Evolutionary conservation across 1,140 invertebrate species (phyloP), one percentile per base, ranked within the genome.

Genomic region (Calliphora vicina): DNA sequence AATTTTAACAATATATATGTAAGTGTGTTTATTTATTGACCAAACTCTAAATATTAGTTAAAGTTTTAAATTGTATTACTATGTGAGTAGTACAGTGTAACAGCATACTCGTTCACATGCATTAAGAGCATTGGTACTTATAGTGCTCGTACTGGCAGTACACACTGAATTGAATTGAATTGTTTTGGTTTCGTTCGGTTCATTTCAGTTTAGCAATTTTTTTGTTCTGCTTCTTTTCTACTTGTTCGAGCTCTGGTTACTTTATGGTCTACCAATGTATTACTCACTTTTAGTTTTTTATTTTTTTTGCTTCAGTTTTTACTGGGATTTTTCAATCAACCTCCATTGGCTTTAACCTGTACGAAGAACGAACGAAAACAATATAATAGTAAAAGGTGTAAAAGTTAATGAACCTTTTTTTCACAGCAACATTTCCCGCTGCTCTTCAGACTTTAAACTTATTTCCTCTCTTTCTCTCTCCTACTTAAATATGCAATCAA

Each of bases 381-480:
- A 67, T 25, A 23, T 67, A 20, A 25, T 67, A 23, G 61, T 23
- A 25, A 20, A 67, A 67, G 74, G 35, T 78, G 74, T 78, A 43
- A 23, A 26, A 78, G 74, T 78, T 78, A 78, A 78, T 78, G 42
- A 78, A 78, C 35, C 42, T 78, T 78, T 43, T 43, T 76, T 78
- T 9, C 25, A 10, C n/a, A 67, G 17, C n/a, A 23, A 20, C 20
- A 10, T 23, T 61, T 6, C 25, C 25, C 13, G 15, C 27, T 35
- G 10, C 61, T 67, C 61, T 23, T 23, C 35, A 8, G 35, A 4
- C 61, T 67, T 23, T 67, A 20, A 17, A 67, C 61, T 67, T 23
- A 6, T 57, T n/a, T 57, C 6, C n/a, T 6, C 50, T 10, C 6
- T 57, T 15, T 57, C 15, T 57, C 50, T 15, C 15, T 57, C n/a